Conservation (phyloP, 1,140 invertebrate species). For the Zaprionus inermis region DNA sequence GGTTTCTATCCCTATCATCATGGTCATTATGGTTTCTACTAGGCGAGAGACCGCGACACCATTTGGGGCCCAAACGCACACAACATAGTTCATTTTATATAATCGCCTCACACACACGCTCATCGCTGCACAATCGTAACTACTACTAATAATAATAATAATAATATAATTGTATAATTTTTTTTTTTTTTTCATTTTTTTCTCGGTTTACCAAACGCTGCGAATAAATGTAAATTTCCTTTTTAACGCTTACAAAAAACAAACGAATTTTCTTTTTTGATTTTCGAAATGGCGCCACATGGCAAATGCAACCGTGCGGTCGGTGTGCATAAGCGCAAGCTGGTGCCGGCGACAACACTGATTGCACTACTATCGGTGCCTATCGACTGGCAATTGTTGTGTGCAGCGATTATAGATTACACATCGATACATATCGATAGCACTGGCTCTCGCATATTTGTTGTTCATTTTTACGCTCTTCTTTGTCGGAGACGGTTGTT, state of each 20-base stretch:
- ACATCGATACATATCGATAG: constrained; percentile 25
- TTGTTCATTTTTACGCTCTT: constrained; percentile 54
- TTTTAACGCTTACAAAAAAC: constrained; percentile 32
- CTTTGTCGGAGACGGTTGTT: constrained; percentile 52
- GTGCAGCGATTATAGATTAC: background rate
- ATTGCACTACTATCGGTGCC: background rate
- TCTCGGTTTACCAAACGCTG: constrained; percentile 15
- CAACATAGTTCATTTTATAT: constrained; percentile 21
- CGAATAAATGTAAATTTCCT: constrained; percentile 39
- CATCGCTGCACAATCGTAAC: constrained; percentile 38
- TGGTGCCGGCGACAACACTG: background rate
- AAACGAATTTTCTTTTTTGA: background rate
- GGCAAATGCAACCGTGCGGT: constrained; percentile 4
- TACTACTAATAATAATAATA: constrained; percentile 8
- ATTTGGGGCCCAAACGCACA: constrained; percentile 1
- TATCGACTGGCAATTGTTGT: background rate
- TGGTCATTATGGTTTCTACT: constrained; percentile 74
- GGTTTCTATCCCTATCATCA: constrained; percentile 74
- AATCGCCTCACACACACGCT: constrained; percentile 17
- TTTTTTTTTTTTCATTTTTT: constrained; percentile 24
- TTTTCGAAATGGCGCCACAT: constrained; percentile 1
- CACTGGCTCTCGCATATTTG: constrained; percentile 33
- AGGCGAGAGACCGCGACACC: constrained; percentile 4
- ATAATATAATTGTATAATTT: constrained; percentile 21
- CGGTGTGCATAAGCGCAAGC: background rate